Conservation (phyloP, 35 echinoderm and acorn worm genomes). For the Ophioderma brevispina region DNA sequence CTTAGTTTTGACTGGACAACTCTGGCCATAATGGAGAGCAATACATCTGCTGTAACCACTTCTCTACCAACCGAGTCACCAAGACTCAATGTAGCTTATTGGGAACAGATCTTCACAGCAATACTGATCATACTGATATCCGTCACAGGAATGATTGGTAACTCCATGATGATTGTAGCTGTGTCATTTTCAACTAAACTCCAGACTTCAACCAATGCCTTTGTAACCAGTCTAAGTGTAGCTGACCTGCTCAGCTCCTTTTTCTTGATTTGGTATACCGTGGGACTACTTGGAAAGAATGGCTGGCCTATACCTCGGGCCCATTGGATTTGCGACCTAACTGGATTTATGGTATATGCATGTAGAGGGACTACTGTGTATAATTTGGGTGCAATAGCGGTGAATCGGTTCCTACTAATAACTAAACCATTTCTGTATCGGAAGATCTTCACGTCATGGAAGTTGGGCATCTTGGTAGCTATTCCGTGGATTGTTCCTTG, state of each 20-base stretch:
- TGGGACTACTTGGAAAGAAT: slow-evolving; percentile 40
- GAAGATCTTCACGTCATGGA: no score
- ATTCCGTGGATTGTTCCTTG: no score
- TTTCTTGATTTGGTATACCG: slow-evolving; percentile 34
- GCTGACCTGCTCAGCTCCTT: slow-evolving; percentile 36
- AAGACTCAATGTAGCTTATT: not conserved
- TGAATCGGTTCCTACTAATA: not conserved
- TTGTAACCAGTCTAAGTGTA: slow-evolving; percentile 33
- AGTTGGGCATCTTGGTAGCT: no score
- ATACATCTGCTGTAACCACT: no score
- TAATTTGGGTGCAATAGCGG: not conserved
- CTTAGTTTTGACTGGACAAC: no score
- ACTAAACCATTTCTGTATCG: not conserved
- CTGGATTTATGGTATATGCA: not conserved
- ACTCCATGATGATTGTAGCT: slow-evolving; percentile 32
- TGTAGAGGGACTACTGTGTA: not conserved
- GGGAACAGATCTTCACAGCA: slow-evolving; percentile 38
- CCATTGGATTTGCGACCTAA: not conserved
- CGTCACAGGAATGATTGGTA: slow-evolving; percentile 31
- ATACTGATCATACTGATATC: slow-evolving; percentile 35
- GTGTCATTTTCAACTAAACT: slow-evolving; percentile 46
- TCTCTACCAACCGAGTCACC: no score
- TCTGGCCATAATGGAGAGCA: no score
- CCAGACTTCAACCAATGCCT: slow-evolving; percentile 52
- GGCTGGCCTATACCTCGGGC: slow-evolving; percentile 2